phyloP scores from a whole-genome alignment of 2,113 vertebrate species.

The Rallus limicola region DNA sequence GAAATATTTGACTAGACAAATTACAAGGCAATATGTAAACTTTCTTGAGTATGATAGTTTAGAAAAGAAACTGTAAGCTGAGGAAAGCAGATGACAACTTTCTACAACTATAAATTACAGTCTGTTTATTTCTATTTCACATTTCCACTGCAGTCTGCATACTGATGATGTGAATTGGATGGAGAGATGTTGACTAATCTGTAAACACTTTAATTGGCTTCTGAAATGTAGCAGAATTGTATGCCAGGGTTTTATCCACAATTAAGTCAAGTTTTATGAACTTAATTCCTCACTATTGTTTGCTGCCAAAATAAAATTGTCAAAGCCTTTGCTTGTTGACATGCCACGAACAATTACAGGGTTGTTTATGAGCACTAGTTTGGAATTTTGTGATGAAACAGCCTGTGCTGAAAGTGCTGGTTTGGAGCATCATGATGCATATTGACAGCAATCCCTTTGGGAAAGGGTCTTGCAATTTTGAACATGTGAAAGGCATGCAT shows the following conservation, averaged over 20 bases:
- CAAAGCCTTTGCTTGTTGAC: background rate
- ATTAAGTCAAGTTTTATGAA: slow-evolving; percentile 60
- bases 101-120: background rate
- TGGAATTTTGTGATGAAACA: background rate
- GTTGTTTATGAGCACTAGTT: background rate
- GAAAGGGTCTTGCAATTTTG: background rate
- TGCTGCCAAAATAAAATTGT: slow-evolving; percentile 42
- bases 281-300: slow-evolving; percentile 40
- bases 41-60: background rate
- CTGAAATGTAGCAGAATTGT: slow-evolving; percentile 9
- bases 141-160: background rate
- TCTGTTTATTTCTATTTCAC: slow-evolving; percentile 42
- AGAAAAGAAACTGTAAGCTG: background rate
- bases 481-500: background rate
- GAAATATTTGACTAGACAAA: background rate
- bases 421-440: rapidly evolving
- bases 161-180: slow-evolving; percentile 12
- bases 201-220: slow-evolving; percentile 57
- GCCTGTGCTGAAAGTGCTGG: background rate
- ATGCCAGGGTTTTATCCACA: slow-evolving; percentile 37
- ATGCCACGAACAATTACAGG: rapidly evolving
- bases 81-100: background rate
- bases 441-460: background rate
- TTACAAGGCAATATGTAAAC: background rate
- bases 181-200: slow-evolving; percentile 55